Evolutionary conservation across 2,113 vertebrate genomes (phyloP), one percentile per base, ranked within the genome.

Genomic region (Toxotes jaculatrix): DNA sequence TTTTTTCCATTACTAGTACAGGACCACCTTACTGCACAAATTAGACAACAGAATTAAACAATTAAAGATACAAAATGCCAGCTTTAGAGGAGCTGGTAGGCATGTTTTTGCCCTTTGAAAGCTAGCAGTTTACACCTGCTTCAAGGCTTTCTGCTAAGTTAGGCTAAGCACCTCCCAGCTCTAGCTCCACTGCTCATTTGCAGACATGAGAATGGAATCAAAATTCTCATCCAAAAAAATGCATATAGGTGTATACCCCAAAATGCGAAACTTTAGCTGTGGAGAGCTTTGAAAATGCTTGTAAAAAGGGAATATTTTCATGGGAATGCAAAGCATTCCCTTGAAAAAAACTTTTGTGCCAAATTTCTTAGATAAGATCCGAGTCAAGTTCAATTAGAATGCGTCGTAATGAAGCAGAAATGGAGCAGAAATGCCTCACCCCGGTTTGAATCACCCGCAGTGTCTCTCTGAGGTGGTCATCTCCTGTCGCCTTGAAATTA

Each of bases 401-500:
- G 12, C 67, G 51, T 43, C 8, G 69, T 10, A 42, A 16, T n/a
- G 34, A 77, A 61, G n/a, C n/a, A 65, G 47, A 56, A 74, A 11
- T 12, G 4, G 4, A 60, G 4, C 42, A 62, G 47, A 45, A 0
- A 10, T 23, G 3, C 5, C 96, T 91, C 93, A 99, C 97, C 82
- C 96, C 88, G 0, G 74, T 64, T 70, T 99, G 97, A 89, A 99
- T 95, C 59, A 96, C 87, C 23, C 81, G 95, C 68, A 99, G 94
- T 0, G 97, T 97, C 3, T 97, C 95, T 86, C 64, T 96, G 62
- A 93, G 84, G 49, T 86, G 88, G 7, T 13, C 21, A 3, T 96
- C 94, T 63, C 86, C 82, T 32, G 7, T 83, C 0, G 5, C 5
- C 72, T 93, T 75, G 51, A 90, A 96, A 49, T 97, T 95, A 0